Percentiles rank a stretch among this genome's conserved stretches.
Conservation (phyloP, 2,797 vertebrate genomes). For the Eutrigla gurnardus region DNA sequence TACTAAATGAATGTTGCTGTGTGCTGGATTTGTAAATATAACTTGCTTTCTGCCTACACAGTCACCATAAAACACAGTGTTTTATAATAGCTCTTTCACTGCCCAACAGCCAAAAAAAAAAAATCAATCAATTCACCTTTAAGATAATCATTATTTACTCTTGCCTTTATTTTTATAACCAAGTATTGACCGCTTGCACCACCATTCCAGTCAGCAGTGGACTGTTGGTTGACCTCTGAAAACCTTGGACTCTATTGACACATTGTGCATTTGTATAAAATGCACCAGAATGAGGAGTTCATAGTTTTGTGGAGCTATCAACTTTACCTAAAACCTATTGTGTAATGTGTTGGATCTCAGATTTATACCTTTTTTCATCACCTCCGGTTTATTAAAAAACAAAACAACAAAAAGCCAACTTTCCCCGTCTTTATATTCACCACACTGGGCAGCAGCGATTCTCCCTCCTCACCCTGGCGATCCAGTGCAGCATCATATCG, state of each 20-base stretch:
- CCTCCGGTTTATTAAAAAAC: neutral
- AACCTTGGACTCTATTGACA: neutral
- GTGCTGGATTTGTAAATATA: too few relatives aligned
- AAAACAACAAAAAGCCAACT: neutral
- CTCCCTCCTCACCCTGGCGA: constrained; percentile 27
- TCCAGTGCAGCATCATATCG: constrained; percentile 44
- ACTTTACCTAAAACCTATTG: too few relatives aligned
- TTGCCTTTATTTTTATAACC: too few relatives aligned
- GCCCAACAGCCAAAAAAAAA: neutral
- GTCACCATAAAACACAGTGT: neutral
- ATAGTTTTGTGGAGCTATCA: neutral
- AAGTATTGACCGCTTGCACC: neutral
- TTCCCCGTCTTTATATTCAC: constrained; percentile 2
- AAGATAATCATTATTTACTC: neutral
- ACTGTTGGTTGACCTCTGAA: neutral
- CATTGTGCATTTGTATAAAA: neutral
- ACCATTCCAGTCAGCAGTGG: neutral
- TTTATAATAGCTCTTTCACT: neutral
- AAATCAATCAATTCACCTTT: neutral
- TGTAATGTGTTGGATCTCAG: neutral
- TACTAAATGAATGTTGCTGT: too few relatives aligned
- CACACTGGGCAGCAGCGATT: neutral
- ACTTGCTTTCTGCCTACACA: too few relatives aligned
- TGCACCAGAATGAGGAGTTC: neutral
- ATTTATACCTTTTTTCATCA: neutral